phyloP scores from a whole-genome alignment of 2,888 invertebrate genomes.

The Epistrophella euchroma region DNA sequence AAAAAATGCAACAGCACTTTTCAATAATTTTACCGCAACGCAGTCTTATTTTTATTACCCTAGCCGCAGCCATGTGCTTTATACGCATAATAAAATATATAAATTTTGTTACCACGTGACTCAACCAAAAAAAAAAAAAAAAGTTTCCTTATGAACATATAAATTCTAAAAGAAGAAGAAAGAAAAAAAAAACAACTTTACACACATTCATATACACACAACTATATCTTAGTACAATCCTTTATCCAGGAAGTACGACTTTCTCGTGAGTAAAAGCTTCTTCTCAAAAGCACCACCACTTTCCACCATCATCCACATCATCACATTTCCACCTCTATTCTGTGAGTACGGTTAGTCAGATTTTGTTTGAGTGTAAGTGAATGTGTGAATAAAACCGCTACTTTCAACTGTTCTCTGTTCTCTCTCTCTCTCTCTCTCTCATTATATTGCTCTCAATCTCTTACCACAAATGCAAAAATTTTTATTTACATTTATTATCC shows the following conservation, averaged over 20 bases:
- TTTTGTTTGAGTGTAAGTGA: not conserved
- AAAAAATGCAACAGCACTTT: slow-evolving; percentile 3
- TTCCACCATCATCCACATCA: not conserved
- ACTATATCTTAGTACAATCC: not conserved
- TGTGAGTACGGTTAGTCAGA: not conserved
- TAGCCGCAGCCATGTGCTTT: slow-evolving; percentile 38
- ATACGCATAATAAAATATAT: slow-evolving; percentile 20
- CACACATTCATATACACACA: not conserved
- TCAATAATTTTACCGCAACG: slow-evolving; percentile 38
- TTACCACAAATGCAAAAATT: slow-evolving; percentile 33
- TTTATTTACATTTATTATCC: slow-evolving; percentile 48
- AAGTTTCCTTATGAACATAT: slow-evolving; percentile 1
- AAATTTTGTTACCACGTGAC: slow-evolving; percentile 29
- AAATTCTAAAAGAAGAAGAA: not conserved
- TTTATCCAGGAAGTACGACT: slow-evolving; percentile 14
- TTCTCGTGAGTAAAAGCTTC: slow-evolving; percentile 33
- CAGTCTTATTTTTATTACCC: slow-evolving; percentile 22
- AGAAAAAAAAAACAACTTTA: slow-evolving; percentile 3
- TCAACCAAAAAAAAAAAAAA: slow-evolving; percentile 6
- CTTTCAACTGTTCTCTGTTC: not conserved
- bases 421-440: not conserved
- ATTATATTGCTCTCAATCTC: not conserved
- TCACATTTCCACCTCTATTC: slow-evolving; percentile 47
- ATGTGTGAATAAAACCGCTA: slow-evolving; percentile 3
- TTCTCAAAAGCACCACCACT: slow-evolving; percentile 15